Evolutionary conservation across 2,888 invertebrate genomes (phyloP).

Genomic region (Mythimna lalbum): DNA sequence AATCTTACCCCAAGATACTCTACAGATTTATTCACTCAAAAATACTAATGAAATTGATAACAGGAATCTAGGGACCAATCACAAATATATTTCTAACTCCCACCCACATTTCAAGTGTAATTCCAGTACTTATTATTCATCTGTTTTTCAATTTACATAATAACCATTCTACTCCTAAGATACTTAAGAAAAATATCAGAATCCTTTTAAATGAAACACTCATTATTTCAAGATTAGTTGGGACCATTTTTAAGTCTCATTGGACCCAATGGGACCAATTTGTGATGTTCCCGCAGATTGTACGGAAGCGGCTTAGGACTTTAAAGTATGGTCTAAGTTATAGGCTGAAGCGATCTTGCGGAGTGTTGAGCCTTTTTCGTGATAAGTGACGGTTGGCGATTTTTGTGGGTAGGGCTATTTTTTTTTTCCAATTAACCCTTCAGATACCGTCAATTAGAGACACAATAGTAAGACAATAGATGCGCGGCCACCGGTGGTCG

Average conservation of each 20-base stretch:
- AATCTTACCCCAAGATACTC: too few species aligned
- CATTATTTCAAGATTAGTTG: slow-evolving; percentile 71
- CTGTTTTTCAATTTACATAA: slow-evolving; percentile 42
- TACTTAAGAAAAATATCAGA: slow-evolving; percentile 53
- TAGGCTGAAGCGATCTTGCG: slow-evolving; percentile 18
- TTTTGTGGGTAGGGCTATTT: too few species aligned
- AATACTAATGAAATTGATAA: too few species aligned
- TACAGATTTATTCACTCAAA: too few species aligned
- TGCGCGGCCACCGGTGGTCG: too few species aligned
- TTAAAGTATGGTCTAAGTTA: slow-evolving; percentile 49
- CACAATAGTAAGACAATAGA: too few species aligned
- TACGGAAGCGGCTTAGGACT: slow-evolving; percentile 55
- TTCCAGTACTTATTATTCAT: background rate
- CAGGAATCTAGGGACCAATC: slow-evolving; percentile 16
- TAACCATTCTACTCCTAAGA: slow-evolving; percentile 5
- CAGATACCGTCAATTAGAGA: too few species aligned
- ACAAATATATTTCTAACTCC: background rate
- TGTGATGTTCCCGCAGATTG: slow-evolving; percentile 65
- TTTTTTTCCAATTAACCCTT: too few species aligned
- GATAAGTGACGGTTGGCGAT: too few species aligned
- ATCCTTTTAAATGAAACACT: slow-evolving; percentile 67
- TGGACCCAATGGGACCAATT: slow-evolving; percentile 78
- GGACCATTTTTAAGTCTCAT: slow-evolving; percentile 71
- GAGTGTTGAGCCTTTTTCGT: too few species aligned
- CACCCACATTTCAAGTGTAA: background rate